Evolutionary conservation across 2,797 vertebrate species (phyloP).

Genomic region (Loriculus beryllinus): DNA sequence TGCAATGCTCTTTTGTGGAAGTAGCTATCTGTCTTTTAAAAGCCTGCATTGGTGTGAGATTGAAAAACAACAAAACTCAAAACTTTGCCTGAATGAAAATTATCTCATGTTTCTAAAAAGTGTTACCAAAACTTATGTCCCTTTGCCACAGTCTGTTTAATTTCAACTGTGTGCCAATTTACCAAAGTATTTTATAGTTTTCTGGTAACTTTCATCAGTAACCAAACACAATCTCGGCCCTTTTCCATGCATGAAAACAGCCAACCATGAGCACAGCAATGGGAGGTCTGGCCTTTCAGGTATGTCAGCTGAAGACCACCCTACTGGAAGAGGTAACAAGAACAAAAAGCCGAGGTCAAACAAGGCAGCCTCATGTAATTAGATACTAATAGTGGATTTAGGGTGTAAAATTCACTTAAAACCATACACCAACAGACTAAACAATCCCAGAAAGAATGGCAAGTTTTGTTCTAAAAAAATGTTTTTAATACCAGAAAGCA

Average conservation of each 20-base stretch:
- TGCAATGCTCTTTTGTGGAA: constrained; percentile 2
- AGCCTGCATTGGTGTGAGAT: constrained; percentile 13
- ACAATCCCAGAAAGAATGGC: constrained; percentile 86
- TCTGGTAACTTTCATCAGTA: constrained; percentile 69
- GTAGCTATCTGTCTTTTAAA: constrained; percentile 20
- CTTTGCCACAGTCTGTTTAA: constrained; percentile 56
- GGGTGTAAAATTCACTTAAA: constrained; percentile 78
- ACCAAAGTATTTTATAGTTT: constrained; percentile 57
- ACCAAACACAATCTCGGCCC: constrained; percentile 74
- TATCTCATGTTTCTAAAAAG: constrained; percentile 32
- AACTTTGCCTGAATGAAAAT: constrained; percentile 31
- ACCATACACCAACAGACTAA: constrained; percentile 86
- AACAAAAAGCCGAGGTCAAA: constrained; percentile 80
- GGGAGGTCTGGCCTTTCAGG: constrained; percentile 80
- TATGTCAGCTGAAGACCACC: constrained; percentile 83
- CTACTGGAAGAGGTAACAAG: constrained; percentile 74
- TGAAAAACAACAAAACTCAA: background rate
- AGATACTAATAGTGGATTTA: constrained; percentile 81
- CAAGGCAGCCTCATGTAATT: constrained; percentile 75
- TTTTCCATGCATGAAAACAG: constrained; percentile 69
- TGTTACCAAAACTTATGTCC: constrained; percentile 29
- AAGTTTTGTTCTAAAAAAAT: constrained; percentile 81
- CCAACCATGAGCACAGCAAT: constrained; percentile 66
- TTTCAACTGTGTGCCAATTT: constrained; percentile 62
- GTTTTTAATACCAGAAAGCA: constrained; percentile 79